Evolutionary conservation across 1,140 invertebrate species (phyloP).

Genomic region (Lerema accius): DNA sequence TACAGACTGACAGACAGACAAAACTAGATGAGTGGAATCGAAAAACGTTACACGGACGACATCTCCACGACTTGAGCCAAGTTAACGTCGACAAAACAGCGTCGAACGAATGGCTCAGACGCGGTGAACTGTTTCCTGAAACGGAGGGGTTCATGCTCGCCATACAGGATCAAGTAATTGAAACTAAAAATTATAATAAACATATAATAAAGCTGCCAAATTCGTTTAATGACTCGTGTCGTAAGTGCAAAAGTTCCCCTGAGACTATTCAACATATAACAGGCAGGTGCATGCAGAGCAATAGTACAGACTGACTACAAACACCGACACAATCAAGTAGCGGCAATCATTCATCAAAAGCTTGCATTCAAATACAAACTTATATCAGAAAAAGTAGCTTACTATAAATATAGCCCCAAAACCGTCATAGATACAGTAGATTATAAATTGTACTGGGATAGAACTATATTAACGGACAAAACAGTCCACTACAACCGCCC

Average conservation of each 20-base stretch:
- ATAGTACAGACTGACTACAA: slow-evolving; percentile 35
- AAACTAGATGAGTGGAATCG: slow-evolving; percentile 19
- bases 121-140: slow-evolving; percentile 34
- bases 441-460: slow-evolving; percentile 32
- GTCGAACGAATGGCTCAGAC: slow-evolving; percentile 35
- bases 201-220: slow-evolving; percentile 16
- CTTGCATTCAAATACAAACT: slow-evolving; percentile 30
- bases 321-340: slow-evolving; percentile 36
- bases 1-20: neutral
- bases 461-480: slow-evolving; percentile 38
- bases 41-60: slow-evolving; percentile 33
- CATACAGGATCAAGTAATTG: slow-evolving; percentile 37
- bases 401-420: slow-evolving; percentile 33
- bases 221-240: slow-evolving; percentile 11
- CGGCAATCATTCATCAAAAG: slow-evolving; percentile 35
- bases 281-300: slow-evolving; percentile 27
- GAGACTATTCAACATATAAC: slow-evolving; percentile 41
- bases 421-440: slow-evolving; percentile 9
- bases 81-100: slow-evolving; percentile 26
- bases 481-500: slow-evolving; percentile 34
- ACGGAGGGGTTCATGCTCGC: slow-evolving; percentile 34
- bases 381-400: slow-evolving; percentile 17
- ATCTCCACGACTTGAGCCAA: slow-evolving; percentile 26
- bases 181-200: slow-evolving; percentile 29
- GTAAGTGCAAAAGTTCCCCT: slow-evolving; percentile 23